A percentile compares a stretch with the other conserved stretches of the same genome.
Conservation (phyloP, 2,113 vertebrate species). For the Mormoops blainvillei region DNA sequence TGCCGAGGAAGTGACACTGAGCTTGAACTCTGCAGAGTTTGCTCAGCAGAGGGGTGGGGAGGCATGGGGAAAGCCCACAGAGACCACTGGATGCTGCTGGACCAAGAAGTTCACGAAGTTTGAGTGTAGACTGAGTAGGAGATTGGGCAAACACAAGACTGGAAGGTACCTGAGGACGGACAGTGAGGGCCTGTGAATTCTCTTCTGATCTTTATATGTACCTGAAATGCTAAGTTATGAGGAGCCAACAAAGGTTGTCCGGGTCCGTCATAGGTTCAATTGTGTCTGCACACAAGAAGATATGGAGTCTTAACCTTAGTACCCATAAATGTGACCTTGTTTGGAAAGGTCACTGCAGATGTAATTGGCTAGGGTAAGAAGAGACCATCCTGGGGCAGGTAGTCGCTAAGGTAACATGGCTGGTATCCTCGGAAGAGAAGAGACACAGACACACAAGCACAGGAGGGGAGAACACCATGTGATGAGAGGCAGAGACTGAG, state of each 20-base stretch:
- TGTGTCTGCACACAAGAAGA: not conserved
- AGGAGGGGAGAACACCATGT: accelerated
- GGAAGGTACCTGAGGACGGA: not conserved
- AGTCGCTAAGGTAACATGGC: not conserved
- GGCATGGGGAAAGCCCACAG: too few species aligned
- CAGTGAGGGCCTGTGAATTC: accelerated
- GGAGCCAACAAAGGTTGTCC: not conserved
- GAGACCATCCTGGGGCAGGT: accelerated
- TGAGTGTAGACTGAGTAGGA: too few species aligned
- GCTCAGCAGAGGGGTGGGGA: not conserved
- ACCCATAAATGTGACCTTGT: not conserved
- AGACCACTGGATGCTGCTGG: accelerated
- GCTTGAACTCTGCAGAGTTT: not conserved
- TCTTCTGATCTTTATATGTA: not conserved
- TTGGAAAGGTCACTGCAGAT: not conserved
- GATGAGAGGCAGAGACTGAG: not conserved
- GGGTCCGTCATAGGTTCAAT: not conserved
- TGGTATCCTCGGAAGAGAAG: not conserved
- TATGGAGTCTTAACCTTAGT: not conserved
- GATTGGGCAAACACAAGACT: not conserved
- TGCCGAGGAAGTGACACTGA: not conserved
- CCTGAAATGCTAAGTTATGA: not conserved
- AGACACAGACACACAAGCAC: too few species aligned
- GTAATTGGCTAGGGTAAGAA: too few species aligned
- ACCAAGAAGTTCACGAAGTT: not conserved